Conservation (phyloP, 2,113 vertebrate species). For the Tachuris rubrigastra region DNA sequence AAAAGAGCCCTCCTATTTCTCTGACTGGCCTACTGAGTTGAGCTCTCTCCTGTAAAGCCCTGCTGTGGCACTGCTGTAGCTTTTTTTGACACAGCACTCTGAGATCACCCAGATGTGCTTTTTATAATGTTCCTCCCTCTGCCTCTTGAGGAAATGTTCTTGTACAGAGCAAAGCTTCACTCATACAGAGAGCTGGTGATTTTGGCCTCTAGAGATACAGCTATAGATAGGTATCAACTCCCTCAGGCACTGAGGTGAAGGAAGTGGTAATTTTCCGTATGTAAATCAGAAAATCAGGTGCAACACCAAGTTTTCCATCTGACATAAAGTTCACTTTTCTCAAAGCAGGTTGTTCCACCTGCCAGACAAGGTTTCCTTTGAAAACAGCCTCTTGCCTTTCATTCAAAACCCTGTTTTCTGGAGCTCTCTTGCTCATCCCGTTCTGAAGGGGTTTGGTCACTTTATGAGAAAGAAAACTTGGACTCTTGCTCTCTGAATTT, state of each 20-base stretch:
- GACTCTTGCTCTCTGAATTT: not conserved
- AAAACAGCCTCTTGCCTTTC: not conserved
- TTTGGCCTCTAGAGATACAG: not conserved
- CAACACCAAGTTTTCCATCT: not conserved
- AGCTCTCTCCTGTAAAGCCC: not conserved
- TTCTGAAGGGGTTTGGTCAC: not conserved
- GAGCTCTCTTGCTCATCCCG: not conserved
- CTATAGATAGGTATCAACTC: not conserved
- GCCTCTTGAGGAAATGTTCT: not conserved
- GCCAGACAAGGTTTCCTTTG: not conserved
- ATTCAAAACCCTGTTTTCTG: not conserved
- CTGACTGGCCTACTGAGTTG: not conserved
- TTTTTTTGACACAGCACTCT: not conserved
- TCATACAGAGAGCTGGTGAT: not conserved
- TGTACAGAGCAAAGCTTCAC: not conserved
- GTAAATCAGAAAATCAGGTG: not conserved
- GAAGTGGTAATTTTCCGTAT: not conserved
- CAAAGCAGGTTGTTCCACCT: not conserved
- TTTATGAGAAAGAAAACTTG: not conserved
- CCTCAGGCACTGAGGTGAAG: not conserved
- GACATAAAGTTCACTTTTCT: not conserved
- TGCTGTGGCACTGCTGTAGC: not conserved
- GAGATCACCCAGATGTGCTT: not conserved
- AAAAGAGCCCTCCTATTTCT: not conserved
- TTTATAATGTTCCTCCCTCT: not conserved